Base-by-base conservation (phyloP, 2,797 vertebrate species). In the Gobio occitaniae region DNA sequence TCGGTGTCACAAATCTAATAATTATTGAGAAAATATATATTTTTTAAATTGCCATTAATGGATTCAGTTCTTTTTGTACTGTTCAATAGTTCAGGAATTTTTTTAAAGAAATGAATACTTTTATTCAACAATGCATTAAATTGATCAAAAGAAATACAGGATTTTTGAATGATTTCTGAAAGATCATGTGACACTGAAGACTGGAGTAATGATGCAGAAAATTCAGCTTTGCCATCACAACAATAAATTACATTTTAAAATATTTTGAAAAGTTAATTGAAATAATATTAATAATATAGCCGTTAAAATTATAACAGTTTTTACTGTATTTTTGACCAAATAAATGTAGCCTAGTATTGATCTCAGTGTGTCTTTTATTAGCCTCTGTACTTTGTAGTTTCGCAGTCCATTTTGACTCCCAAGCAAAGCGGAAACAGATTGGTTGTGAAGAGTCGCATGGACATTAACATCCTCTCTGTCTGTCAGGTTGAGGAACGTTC, bases 401-500 rank as follows among this genome's bases (percentile, higher is more conserved):
- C 15, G 3, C 36, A 68, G 72, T 56, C 61, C 48, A 32, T 66
- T 76, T 6, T 78, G 76, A 61, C 66, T 78, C 61, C 25, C 38
- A 47, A 71, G 83, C 54, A 71, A 50, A 63, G 54, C 72, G 29
- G 54, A 78, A 84, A 84, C 38, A 0, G 38, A 78, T 44, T 70
- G 52, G 4, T 71, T 72, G 63, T 84, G 36, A 78, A 50, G 3
- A 68, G 4, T 16, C 6, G 7, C 10, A n/a, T 69, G 44, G 25
- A 69, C 68, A 29, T 25, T 79, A 41, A 68, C 56, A 36, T 71
- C 1, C 47, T 74, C 38, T 54, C 56, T 87, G 50, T 68, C 87
- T 25, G 75, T 56, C 90, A 98, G 97, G 97, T 98, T 91, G 97
- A 96, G 91, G 97, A 97, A 75, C 96, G 94, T 78, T 95, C 96